These are phyloP conservation scores for Manis pentadactyla DNA, from an alignment of 2,797 vertebrate genomes.

Conservation along the genomic window DNA sequence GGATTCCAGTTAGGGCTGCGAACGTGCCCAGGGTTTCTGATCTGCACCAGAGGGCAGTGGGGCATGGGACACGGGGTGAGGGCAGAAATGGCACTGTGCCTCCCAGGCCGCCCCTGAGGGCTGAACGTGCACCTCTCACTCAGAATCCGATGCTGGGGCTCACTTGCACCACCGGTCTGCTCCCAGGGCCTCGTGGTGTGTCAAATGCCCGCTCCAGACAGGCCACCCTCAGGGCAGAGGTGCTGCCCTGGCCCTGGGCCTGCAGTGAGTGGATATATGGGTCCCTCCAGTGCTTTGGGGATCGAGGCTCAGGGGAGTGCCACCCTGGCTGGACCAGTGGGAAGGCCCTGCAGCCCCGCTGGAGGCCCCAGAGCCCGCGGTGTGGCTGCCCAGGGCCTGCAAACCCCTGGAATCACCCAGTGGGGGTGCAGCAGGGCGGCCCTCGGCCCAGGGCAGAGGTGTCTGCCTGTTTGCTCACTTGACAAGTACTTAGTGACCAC, in stretches of 20 bases:
- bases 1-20: rapidly evolving
- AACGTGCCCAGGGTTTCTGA: neutral
- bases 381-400: neutral
- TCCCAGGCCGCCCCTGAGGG: rapidly evolving
- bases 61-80: neutral
- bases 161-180: rapidly evolving
- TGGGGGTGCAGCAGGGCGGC: rapidly evolving
- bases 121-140: rapidly evolving
- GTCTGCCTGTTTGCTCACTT: neutral
- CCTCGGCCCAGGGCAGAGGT: neutral
- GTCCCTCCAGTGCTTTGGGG: neutral
- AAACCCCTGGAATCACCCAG: neutral
- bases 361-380: neutral
- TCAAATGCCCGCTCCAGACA: rapidly evolving
- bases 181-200: neutral
- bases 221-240: neutral
- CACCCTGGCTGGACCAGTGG: neutral
- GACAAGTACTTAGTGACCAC: neutral
- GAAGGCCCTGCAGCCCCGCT: neutral
- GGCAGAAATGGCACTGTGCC: neutral
- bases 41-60: rapidly evolving
- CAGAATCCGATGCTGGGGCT: rapidly evolving
- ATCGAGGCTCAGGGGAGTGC: constrained; percentile 56
- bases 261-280: no score
- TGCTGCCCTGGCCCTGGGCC: rapidly evolving